Evolutionary conservation across 1,140 invertebrate genomes (phyloP), one percentile per base, ranked within the genome.

Genomic region (Bombus sibiricus): DNA sequence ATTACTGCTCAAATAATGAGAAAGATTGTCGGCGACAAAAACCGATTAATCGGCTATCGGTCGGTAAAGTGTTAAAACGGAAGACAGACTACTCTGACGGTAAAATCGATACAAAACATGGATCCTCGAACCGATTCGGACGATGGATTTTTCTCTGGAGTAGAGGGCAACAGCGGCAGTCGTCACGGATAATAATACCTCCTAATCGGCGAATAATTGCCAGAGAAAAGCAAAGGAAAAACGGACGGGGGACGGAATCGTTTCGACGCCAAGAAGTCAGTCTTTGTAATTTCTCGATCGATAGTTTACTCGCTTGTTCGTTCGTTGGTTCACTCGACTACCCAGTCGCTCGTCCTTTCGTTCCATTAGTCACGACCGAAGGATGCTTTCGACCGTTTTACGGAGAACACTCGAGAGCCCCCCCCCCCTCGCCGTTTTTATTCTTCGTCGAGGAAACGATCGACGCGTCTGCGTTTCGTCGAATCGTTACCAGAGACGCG

Each of bases 351-450:
- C 73, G 86, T 88, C 86, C 72, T 88, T 88, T 87, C 88, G 82
- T 89, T 88, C 87, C 86, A 89, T 89, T 89, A 89, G 88, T 88
- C 77, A 62, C 82, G 76, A 25, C 74, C 82, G 75, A 88, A 88
- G 81, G 88, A 87, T 78, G 79, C 88, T 85, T 75, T 53, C 86
- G 78, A 83, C 81, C 75, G 86, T 86, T 87, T 88, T 87, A 86
- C 87, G 76, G 64, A 87, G 79, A 87, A 88, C 77, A 78, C 86
- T 87, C 87, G 76, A 39, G 10, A 2, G 8, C 37, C 6, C 32
- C 18, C 62, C 18, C 37, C 6, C 32, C 18, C 62, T 10, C 32
- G 6, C 47, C 18, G 47, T 83, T 69, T 83, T 83, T 78, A 57
- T 83, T 83, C 82, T 74, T 74, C 74, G 43, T 77, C 81, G 82